Evolutionary conservation across 2,113 vertebrate species (phyloP).

Genomic region (Pavo muticus): DNA sequence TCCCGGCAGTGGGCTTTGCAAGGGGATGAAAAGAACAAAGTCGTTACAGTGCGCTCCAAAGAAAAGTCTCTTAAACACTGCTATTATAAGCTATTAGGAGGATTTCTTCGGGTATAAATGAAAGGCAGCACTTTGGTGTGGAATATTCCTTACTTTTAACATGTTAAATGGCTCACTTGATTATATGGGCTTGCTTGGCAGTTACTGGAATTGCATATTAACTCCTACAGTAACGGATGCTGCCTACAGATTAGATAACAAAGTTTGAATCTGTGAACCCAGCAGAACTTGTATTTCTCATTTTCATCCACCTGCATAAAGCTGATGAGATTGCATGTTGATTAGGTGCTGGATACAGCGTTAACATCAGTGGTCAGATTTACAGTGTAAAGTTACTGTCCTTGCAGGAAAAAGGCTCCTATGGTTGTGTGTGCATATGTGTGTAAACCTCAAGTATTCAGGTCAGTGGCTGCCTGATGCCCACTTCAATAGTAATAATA

Average conservation of each 20-base stretch:
- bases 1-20: not conserved
- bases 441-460: not conserved
- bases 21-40: not conserved
- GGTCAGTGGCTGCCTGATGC: not conserved
- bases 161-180: not conserved
- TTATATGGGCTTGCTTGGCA: not conserved
- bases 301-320: not conserved
- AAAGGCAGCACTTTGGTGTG: not conserved
- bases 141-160: not conserved
- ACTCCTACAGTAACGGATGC: not conserved
- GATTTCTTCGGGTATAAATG: not conserved
- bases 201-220: not conserved
- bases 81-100: not conserved
- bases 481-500: not conserved
- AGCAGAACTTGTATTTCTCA: not conserved
- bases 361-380: not conserved
- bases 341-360: not conserved
- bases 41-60: not conserved
- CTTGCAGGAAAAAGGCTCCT: not conserved
- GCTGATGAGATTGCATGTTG: not conserved
- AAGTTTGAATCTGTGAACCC: not conserved
- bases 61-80: not conserved
- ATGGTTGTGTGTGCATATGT: not conserved
- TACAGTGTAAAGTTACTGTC: not conserved
- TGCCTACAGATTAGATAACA: not conserved